These are phyloP conservation scores for Anolis sagrei DNA, from an alignment of 2,113 vertebrate species.

Conservation along the genomic window DNA sequence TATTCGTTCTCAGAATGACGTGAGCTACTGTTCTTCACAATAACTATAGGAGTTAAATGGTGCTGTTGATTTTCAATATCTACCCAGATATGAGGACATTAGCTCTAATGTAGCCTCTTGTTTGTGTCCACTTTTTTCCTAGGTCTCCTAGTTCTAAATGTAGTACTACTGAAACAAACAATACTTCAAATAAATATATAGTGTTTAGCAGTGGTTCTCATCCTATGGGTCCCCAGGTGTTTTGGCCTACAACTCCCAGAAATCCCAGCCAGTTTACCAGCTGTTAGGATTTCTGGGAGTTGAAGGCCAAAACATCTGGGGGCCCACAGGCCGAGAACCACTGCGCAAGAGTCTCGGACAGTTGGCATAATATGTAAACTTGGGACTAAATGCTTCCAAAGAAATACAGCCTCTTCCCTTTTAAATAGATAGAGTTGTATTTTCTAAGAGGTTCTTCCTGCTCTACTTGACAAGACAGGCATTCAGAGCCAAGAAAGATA, in stretches of 20 bases:
- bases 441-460: not conserved
- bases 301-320: too few species aligned
- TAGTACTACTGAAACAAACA: not conserved
- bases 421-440: accelerated
- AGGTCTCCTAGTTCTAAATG: not conserved
- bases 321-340: too few species aligned
- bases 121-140: not conserved
- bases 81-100: not conserved
- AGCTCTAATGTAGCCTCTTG: not conserved
- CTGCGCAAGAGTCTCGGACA: not conserved
- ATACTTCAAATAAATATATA: not conserved
- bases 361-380: not conserved
- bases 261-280: too few species aligned
- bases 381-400: not conserved
- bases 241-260: too few species aligned
- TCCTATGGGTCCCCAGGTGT: too few species aligned
- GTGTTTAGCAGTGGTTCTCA: not conserved
- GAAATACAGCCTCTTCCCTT: not conserved
- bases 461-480: not conserved
- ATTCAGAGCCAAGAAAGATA: not conserved
- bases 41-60: not conserved
- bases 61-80: not conserved
- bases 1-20: not conserved
- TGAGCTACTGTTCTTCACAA: not conserved
- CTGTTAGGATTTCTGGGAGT: too few species aligned